Conservation (phyloP, 1,140 invertebrate genomes). For the Littorina saxatilis region DNA sequence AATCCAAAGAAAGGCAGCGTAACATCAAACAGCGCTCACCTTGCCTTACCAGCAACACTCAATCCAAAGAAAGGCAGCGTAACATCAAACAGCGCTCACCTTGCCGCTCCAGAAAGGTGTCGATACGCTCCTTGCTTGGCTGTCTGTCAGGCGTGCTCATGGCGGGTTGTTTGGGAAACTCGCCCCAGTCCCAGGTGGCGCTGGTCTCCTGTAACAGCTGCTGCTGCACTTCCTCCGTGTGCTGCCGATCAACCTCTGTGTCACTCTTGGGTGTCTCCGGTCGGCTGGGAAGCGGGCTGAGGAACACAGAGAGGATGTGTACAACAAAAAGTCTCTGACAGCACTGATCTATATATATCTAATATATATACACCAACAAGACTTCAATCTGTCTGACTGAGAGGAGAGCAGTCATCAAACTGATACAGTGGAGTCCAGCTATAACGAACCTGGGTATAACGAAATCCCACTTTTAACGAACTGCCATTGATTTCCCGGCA, state of each 20-base stretch:
- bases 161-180: conserved; percentile 82
- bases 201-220: conserved; percentile 76
- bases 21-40: too few species aligned
- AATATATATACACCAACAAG: background rate
- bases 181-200: conserved; percentile 96
- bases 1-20: too few species aligned
- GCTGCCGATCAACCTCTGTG: conserved; percentile 90
- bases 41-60: too few species aligned
- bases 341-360: background rate
- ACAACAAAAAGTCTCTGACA: background rate
- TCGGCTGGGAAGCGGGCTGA: conserved; percentile 82
- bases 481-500: too few species aligned
- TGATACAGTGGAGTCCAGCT: too few species aligned
- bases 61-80: too few species aligned
- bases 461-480: too few species aligned
- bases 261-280: conserved; percentile 92
- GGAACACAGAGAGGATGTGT: too few species aligned
- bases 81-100: too few species aligned
- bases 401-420: background rate
- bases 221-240: conserved; percentile 74
- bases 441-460: too few species aligned
- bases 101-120: conserved; percentile 18
- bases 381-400: background rate
- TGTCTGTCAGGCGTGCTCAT: background rate
- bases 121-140: background rate